phyloP scores from a whole-genome alignment of 2,888 invertebrate species.

The Hirtodrosophila trivittata region DNA sequence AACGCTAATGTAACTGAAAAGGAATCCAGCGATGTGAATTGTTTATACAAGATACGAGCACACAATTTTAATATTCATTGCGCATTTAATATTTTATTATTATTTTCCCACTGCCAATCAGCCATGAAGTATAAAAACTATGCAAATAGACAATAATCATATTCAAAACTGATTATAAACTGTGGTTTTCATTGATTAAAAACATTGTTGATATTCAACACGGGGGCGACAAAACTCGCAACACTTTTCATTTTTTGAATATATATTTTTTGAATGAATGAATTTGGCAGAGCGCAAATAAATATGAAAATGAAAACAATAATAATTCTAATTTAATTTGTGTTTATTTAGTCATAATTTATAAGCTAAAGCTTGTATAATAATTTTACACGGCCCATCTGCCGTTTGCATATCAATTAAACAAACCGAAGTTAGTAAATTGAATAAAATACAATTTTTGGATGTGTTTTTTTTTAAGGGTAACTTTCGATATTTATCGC shows the following conservation, averaged over 20 bases:
- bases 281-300: conserved; percentile 8
- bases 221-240: conserved; percentile 3
- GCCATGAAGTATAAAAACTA: background rate
- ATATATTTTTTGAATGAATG: no score
- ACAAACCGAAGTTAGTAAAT: conserved; percentile 33
- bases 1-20: background rate
- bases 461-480: conserved; percentile 17
- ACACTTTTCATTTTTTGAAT: conserved; percentile 17
- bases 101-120: background rate
- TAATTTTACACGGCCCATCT: no score
- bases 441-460: conserved; percentile 42
- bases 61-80: conserved; percentile 6
- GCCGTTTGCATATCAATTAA: conserved; percentile 24
- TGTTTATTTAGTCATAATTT: conserved; percentile 67
- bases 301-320: conserved; percentile 25
- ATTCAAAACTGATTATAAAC: conserved; percentile 37
- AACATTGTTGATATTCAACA: no score
- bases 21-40: background rate
- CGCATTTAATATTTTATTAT: conserved; percentile 9
- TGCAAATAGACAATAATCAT: conserved; percentile 34
- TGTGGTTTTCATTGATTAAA: conserved; percentile 28
- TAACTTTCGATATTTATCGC: conserved; percentile 52
- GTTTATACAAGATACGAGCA: background rate
- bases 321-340: conserved; percentile 57
- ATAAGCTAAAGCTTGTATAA: background rate